Conservation (phyloP, 30 jellyfish, hydroid and myxozoan genomes). For the Aurelia coerulea region DNA sequence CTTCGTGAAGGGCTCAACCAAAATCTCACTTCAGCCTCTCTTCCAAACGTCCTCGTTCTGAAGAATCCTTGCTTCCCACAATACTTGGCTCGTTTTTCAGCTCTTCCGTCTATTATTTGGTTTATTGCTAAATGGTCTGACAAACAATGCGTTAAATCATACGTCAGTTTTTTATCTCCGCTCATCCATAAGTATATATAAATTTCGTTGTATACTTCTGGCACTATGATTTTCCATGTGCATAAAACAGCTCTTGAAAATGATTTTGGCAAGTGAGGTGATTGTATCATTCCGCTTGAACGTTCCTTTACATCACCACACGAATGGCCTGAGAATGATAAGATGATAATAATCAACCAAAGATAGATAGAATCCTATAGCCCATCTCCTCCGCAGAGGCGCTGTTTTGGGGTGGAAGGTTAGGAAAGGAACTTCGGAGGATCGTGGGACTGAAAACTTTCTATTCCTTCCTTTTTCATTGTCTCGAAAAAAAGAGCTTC, state of each 20-base stretch:
- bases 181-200: constrained; percentile 44
- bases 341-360: too few relatives aligned
- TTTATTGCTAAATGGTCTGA: constrained; percentile 68
- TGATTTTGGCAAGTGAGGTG: constrained; percentile 56
- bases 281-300: constrained; percentile 49
- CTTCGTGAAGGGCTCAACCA: constrained; percentile 62
- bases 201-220: constrained; percentile 45
- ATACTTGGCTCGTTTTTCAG: constrained; percentile 43
- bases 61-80: constrained; percentile 73
- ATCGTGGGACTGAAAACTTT: too few relatives aligned
- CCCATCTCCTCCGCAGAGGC: too few relatives aligned
- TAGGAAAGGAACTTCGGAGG: too few relatives aligned
- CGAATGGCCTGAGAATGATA: constrained; percentile 20
- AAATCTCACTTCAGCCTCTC: constrained; percentile 68
- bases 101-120: constrained; percentile 64
- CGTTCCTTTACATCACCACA: constrained; percentile 69
- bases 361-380: too few relatives aligned
- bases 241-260: constrained; percentile 62
- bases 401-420: too few relatives aligned
- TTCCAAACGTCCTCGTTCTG: constrained; percentile 63
- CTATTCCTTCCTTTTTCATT: too few relatives aligned
- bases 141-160: constrained; percentile 51
- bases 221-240: constrained; percentile 59
- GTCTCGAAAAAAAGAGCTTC: too few relatives aligned
- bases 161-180: constrained; percentile 44